Conservation (phyloP, 2,797 vertebrate genomes). For the Melanogrammus aeglefinus region DNA sequence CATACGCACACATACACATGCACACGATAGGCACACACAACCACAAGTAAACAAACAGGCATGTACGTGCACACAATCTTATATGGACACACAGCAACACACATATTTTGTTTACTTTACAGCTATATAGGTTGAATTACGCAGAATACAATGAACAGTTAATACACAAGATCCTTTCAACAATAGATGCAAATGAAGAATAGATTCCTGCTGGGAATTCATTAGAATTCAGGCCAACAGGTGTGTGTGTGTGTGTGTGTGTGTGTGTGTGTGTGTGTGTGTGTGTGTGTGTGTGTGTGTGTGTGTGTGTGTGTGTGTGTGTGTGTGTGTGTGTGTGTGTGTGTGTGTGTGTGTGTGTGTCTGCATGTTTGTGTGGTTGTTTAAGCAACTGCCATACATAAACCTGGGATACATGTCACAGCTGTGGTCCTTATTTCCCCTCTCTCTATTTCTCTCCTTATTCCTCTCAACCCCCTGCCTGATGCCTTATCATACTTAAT, state of each 20-base stretch:
- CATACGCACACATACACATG: too few relatives aligned
- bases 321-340: not conserved
- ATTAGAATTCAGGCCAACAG: not conserved
- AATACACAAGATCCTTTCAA: not conserved
- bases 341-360: not conserved
- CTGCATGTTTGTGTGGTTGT: not conserved
- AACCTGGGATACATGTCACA: not conserved
- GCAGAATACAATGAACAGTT: not conserved
- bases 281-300: constrained; percentile 3
- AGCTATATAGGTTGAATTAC: not conserved
- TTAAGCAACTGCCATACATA: not conserved
- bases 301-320: not conserved
- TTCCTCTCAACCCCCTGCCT: not conserved
- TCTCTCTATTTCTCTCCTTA: not conserved
- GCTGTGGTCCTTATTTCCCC: not conserved
- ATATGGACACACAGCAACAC: constrained; percentile 4
- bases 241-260: constrained; percentile 3
- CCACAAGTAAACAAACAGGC: not conserved
- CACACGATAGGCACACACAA: constrained; percentile 8
- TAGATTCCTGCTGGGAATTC: not conserved
- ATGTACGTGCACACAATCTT: not conserved
- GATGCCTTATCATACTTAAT: not conserved
- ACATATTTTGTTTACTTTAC: not conserved
- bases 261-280: not conserved
- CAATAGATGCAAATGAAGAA: not conserved